These are phyloP conservation scores for Thyatira batis DNA, from an alignment of 2,888 invertebrate species.

Conservation along the genomic window DNA sequence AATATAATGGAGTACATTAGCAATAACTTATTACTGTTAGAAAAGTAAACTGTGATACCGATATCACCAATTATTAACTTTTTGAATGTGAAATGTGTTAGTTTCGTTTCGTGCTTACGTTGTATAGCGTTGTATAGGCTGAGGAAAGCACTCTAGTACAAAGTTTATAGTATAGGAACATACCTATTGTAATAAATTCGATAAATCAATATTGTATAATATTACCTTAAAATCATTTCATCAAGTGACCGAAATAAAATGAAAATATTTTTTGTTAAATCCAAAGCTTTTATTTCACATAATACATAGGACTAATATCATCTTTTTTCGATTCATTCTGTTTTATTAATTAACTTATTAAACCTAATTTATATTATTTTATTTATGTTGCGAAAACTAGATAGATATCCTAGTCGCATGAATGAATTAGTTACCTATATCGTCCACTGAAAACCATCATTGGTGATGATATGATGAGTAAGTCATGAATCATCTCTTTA, in stretches of 20 bases:
- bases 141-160: slow-evolving; percentile 74
- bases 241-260: slow-evolving; percentile 64
- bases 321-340: no score
- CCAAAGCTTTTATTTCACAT: slow-evolving; percentile 56
- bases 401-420: no score
- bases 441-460: slow-evolving; percentile 38
- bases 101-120: background rate
- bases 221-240: slow-evolving; percentile 51
- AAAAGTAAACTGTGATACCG: slow-evolving; percentile 39
- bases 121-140: slow-evolving; percentile 38
- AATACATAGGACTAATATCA: no score
- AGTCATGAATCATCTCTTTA: slow-evolving; percentile 53
- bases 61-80: slow-evolving; percentile 26
- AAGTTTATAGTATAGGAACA: slow-evolving; percentile 42
- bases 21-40: background rate
- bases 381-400: no score
- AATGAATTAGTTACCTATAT: no score
- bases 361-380: no score
- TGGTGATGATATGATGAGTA: slow-evolving; percentile 51
- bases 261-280: slow-evolving; percentile 72
- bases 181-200: slow-evolving; percentile 14
- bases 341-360: no score
- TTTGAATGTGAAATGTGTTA: background rate
- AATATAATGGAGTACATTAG: background rate
- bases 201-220: slow-evolving; percentile 30